Percentiles rank a stretch among this genome's conserved stretches.
Conservation (phyloP, 2,113 vertebrate genomes). For the Numenius arquata region DNA sequence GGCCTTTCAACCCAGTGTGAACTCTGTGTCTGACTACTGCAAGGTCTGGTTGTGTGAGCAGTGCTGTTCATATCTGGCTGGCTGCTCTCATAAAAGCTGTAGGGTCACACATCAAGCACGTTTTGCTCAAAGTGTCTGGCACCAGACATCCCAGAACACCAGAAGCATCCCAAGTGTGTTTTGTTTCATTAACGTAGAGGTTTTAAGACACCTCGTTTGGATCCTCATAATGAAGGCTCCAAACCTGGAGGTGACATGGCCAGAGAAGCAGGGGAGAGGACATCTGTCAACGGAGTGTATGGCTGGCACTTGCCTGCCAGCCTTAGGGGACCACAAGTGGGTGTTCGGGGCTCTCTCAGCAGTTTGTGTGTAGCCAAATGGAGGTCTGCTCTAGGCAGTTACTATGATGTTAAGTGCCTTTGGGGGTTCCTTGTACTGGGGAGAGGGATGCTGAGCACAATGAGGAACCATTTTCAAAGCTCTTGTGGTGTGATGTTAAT, state of each 20-base stretch:
- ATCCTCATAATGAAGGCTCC: background rate
- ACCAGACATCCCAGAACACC: background rate
- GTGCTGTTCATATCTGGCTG: background rate
- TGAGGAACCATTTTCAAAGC: background rate
- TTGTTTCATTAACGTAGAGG: background rate
- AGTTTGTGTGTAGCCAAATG: background rate
- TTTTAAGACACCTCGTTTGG: background rate
- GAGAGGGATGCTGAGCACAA: background rate
- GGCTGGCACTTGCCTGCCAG: background rate
- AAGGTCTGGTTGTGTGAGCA: background rate
- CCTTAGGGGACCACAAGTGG: no score
- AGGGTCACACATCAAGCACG: background rate
- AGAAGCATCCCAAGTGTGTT: background rate
- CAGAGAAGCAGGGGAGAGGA: background rate
- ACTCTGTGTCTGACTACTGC: background rate
- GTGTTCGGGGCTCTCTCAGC: background rate
- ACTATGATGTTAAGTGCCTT: background rate
- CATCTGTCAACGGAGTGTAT: background rate
- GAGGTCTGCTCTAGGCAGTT: background rate
- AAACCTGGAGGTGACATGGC: background rate
- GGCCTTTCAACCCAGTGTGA: background rate
- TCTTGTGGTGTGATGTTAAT: background rate
- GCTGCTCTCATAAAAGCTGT: background rate
- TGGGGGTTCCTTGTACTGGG: background rate
- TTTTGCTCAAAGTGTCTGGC: background rate